Evolutionary conservation across 2,113 vertebrate species (phyloP).

Genomic region (Tupaia chinensis): DNA sequence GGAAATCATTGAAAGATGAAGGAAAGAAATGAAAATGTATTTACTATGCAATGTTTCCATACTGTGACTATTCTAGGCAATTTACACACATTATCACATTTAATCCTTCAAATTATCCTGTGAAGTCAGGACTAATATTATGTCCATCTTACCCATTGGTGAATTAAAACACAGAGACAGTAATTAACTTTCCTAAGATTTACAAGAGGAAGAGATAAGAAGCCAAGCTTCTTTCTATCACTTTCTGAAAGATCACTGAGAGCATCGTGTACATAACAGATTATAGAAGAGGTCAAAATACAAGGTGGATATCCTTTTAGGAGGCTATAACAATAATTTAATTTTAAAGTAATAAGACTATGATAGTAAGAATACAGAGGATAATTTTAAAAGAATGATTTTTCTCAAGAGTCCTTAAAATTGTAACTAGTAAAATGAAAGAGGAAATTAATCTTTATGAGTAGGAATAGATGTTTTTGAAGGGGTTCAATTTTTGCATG

Average conservation of each 20-base stretch:
- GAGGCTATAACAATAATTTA: not conserved
- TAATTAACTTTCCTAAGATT: not conserved
- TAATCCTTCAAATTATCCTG: not conserved
- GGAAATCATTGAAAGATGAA: not conserved
- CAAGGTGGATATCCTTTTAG: not conserved
- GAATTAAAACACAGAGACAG: not conserved
- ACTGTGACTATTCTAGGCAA: not conserved
- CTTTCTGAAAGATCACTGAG: not conserved
- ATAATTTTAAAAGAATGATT: constrained; percentile 50
- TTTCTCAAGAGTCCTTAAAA: constrained; percentile 48
- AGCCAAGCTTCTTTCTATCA: not conserved
- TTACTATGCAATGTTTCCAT: not conserved
- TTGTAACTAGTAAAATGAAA: constrained; percentile 61
- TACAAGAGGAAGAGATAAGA: not conserved
- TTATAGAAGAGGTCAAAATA: not conserved
- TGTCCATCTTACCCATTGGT: not conserved
- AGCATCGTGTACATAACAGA: not conserved
- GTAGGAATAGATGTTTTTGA: constrained; percentile 47
- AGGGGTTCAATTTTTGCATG: constrained; percentile 30
- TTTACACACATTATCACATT: not conserved
- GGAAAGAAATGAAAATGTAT: not conserved
- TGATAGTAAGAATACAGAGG: not conserved
- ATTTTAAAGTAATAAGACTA: constrained; percentile 22
- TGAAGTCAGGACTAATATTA: not conserved
- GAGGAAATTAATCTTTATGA: constrained; percentile 61